Evolutionary conservation across 1,140 invertebrate genomes (phyloP).

Genomic region (Metaphire vulgaris): DNA sequence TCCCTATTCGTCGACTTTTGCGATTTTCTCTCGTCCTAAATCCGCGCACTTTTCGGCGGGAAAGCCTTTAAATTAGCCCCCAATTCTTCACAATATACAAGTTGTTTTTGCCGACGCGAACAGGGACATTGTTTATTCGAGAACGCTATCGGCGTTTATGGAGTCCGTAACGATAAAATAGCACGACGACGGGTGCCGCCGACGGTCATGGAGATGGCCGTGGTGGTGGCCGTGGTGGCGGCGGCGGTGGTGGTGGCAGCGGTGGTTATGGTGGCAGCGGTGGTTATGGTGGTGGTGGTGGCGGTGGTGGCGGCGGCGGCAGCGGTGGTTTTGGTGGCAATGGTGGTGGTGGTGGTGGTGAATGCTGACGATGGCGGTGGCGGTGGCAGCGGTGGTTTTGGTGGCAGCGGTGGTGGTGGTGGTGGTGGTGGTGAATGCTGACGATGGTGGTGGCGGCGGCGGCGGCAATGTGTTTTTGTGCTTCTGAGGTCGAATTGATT

Average conservation of each 20-base stretch:
- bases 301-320: neutral
- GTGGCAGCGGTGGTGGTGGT: neutral
- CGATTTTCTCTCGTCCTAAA: too few species aligned
- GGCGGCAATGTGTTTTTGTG: neutral
- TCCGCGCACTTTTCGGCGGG: too few species aligned
- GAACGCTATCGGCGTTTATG: too few species aligned
- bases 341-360: too few species aligned
- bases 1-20: too few species aligned
- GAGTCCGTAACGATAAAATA: neutral
- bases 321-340: too few species aligned
- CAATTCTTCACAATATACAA: too few species aligned
- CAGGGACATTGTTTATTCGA: too few species aligned
- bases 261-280: neutral
- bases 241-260: neutral
- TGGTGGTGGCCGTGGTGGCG: neutral
- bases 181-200: neutral
- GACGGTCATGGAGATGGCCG: neutral
- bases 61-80: too few species aligned
- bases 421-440: neutral
- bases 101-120: too few species aligned
- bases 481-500: neutral
- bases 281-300: neutral
- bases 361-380: too few species aligned
- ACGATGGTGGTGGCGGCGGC: neutral
- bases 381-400: neutral